Evolutionary conservation across 2,888 invertebrate genomes (phyloP), one percentile per base, ranked within the genome.

Genomic region (Maniola hyperantus): DNA sequence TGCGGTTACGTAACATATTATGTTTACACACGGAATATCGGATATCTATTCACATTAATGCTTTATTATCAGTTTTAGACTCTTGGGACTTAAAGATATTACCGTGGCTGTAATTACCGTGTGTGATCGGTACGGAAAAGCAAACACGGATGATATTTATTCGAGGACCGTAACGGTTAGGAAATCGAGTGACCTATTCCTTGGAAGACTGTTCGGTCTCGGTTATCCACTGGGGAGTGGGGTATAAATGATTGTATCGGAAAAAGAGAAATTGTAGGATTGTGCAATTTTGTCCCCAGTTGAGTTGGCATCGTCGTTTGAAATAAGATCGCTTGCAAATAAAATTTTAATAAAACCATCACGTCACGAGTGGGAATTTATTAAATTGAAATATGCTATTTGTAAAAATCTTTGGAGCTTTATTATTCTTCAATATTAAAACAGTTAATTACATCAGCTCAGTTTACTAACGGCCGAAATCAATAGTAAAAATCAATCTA

Each of bases 61-160:
- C 61, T 65, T 62, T 55, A 59, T 57, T 58, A 70, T 62, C 61
- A 62, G 65, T 65, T 62, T 48, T 54, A 46, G 60, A 55, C 55
- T 48, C 55, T 39, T 8, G 61, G 51, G 66, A 66, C 33, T 53
- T n/a, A 48, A 63, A 62, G 51, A 64, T 77, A 82, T 82, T 84
- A 84, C 83, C 82, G 81, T 77, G 77, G 77, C 74, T 79, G 79
- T 84, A 85, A 85, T 85, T 85, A 85, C 85, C 82, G 79, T 78
- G 79, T 60, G 70, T 67, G 77, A 73, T 72, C 74, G 58, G 63
- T 72, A 70, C 68, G 69, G 67, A 67, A 69, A 66, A 67, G 71
- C 72, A 72, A 74, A 74, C 60, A 70, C 55, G 83, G 42, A 63
- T 55, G 68, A 81, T 83, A 78, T 78, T 76, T 79, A 76, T 79